These are phyloP conservation scores for Marcusenius ussheri DNA, from an alignment of 2,113 vertebrate species.

Conservation along the genomic window DNA sequence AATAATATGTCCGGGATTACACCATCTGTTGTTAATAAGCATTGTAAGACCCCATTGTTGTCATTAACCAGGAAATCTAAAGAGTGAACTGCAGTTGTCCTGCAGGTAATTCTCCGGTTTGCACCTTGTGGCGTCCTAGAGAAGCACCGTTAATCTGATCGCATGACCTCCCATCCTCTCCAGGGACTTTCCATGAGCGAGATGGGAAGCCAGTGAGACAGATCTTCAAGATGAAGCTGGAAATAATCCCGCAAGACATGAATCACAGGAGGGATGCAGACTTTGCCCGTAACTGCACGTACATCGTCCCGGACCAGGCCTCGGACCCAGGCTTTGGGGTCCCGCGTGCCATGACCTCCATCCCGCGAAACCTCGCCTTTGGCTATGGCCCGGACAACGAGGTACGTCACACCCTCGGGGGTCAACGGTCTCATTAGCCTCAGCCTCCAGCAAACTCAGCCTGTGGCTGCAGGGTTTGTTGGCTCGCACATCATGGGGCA, in stretches of 20 bases:
- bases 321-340: slow-evolving; percentile 49
- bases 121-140: not conserved
- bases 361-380: slow-evolving; percentile 60
- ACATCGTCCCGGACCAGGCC: slow-evolving; percentile 60
- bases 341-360: slow-evolving; percentile 60
- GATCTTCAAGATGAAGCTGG: slow-evolving; percentile 48
- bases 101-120: not conserved
- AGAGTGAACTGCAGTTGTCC: not conserved
- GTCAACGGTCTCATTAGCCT: not conserved
- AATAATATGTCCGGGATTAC: not conserved
- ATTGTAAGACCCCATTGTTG: not conserved
- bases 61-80: not conserved
- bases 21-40: not conserved
- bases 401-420: slow-evolving; percentile 35
- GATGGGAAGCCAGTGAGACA: not conserved
- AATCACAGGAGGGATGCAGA: slow-evolving; percentile 56
- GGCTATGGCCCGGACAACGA: slow-evolving; percentile 50
- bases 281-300: slow-evolving; percentile 60
- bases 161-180: not conserved
- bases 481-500: not conserved
- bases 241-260: slow-evolving; percentile 45
- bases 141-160: not conserved
- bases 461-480: not conserved
- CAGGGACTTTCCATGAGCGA: slow-evolving; percentile 38
- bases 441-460: not conserved